phyloP scores from a whole-genome alignment of 1,140 invertebrate genomes.

The Cyrtorhinus lividipennis region DNA sequence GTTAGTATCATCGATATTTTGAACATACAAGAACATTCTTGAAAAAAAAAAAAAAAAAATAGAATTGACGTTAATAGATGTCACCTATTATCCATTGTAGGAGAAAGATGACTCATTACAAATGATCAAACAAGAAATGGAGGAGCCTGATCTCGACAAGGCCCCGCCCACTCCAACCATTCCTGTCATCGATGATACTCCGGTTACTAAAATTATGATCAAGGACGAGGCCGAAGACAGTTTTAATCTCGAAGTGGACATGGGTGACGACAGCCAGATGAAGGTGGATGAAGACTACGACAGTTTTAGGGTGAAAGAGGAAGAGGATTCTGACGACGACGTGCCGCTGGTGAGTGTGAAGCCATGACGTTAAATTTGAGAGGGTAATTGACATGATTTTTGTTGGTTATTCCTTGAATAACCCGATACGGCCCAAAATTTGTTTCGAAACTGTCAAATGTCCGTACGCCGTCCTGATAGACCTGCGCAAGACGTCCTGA shows the following conservation, averaged over 20 bases:
- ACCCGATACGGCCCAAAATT: slow-evolving; percentile 1
- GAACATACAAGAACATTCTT: background rate
- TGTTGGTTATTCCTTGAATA: too few relatives aligned
- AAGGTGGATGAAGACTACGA: slow-evolving; percentile 12
- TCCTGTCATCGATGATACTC: background rate
- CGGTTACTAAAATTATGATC: slow-evolving; percentile 5
- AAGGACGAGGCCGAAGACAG: slow-evolving; percentile 32
- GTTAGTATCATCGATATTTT: background rate
- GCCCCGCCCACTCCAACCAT: background rate
- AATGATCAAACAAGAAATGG: slow-evolving; percentile 3
- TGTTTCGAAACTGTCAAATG: background rate
- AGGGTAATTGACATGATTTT: slow-evolving; percentile 12
- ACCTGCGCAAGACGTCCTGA: too few relatives aligned
- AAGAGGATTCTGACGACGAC: slow-evolving; percentile 44
- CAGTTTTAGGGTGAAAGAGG: slow-evolving; percentile 29
- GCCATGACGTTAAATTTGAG: too few relatives aligned
- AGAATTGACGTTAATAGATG: background rate
- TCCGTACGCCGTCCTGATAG: background rate
- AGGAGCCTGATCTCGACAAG: background rate
- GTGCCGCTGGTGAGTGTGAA: slow-evolving; percentile 54
- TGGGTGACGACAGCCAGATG: slow-evolving; percentile 12
- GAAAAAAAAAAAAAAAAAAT: too few relatives aligned
- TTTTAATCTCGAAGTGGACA: background rate
- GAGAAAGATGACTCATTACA: background rate
- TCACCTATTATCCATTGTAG: background rate